These are phyloP conservation scores for Turritopsis dohrnii DNA, from an alignment of 30 jellyfish, hydroid and myxozoan species.

Conservation along the genomic window DNA sequence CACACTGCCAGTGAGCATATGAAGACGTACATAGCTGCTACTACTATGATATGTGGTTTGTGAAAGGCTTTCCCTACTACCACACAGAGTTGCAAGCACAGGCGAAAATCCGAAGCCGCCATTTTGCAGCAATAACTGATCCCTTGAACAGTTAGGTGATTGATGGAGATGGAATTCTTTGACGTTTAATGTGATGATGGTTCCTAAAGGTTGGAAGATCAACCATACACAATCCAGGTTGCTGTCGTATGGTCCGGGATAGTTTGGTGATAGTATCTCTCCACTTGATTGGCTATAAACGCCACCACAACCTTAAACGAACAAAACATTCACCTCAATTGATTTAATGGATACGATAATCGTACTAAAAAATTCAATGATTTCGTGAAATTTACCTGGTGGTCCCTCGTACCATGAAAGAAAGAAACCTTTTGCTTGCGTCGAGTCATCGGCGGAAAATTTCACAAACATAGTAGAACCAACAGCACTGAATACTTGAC, in stretches of 20 bases:
- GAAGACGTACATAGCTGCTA: constrained; percentile 31
- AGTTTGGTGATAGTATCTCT: constrained; percentile 56
- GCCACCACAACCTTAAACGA: constrained; percentile 76
- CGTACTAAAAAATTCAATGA: neutral
- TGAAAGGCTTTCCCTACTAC: constrained; percentile 17
- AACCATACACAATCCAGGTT: constrained; percentile 62
- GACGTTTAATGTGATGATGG: constrained; percentile 38
- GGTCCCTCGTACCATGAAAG: neutral
- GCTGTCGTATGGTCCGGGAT: constrained; percentile 58
- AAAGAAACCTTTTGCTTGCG: neutral
- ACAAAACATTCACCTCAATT: neutral
- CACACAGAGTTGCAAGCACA: constrained; percentile 1
- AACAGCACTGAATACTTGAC: neutral
- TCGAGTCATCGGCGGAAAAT: neutral
- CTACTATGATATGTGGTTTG: constrained; percentile 28
- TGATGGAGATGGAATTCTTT: constrained; percentile 54
- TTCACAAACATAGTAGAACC: neutral
- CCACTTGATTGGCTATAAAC: constrained; percentile 37
- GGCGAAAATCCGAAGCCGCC: neutral
- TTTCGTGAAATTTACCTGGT: neutral
- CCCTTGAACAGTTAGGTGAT: constrained; percentile 7
- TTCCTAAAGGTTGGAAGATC: constrained; percentile 38
- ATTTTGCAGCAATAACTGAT: neutral
- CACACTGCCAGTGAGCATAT: constrained; percentile 30
- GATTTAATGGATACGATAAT: neutral